Evolutionary conservation across 2,888 invertebrate genomes (phyloP).

Genomic region (Caradrina kadenii): DNA sequence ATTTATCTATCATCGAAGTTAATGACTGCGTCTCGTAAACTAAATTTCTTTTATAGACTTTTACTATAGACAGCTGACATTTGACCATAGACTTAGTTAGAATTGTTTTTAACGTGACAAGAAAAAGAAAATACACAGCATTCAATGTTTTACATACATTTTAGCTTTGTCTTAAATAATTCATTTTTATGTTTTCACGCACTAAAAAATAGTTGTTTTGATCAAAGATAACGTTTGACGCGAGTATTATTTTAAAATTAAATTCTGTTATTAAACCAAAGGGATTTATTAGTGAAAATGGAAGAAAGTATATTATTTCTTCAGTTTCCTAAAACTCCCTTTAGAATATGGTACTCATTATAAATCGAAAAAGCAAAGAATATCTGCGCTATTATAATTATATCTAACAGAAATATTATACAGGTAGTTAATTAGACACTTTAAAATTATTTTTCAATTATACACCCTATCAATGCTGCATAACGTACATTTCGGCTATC

Average conservation of each 20-base stretch:
- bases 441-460: neutral
- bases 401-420: neutral
- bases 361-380: neutral
- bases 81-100: slow-evolving; percentile 11
- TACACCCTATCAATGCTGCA: neutral
- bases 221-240: slow-evolving; percentile 15
- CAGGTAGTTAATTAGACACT: neutral
- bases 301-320: slow-evolving; percentile 13
- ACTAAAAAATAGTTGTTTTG: slow-evolving; percentile 11
- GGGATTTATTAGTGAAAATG: slow-evolving; percentile 41
- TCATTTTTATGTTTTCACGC: neutral
- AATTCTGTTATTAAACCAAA: slow-evolving; percentile 11
- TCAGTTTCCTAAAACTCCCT: slow-evolving; percentile 14
- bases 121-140: neutral
- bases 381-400: neutral
- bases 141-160: neutral
- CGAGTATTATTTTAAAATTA: slow-evolving; percentile 39
- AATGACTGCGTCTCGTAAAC: slow-evolving; percentile 37
- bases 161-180: neutral
- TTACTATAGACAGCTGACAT: slow-evolving; percentile 7
- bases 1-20: slow-evolving; percentile 61
- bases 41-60: slow-evolving; percentile 25
- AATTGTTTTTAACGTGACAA: slow-evolving; percentile 1
- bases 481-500: neutral
- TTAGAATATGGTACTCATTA: slow-evolving; percentile 12